Base-by-base conservation (phyloP, 1,140 invertebrate genomes). In the Drosophila parabipectinata region DNA sequence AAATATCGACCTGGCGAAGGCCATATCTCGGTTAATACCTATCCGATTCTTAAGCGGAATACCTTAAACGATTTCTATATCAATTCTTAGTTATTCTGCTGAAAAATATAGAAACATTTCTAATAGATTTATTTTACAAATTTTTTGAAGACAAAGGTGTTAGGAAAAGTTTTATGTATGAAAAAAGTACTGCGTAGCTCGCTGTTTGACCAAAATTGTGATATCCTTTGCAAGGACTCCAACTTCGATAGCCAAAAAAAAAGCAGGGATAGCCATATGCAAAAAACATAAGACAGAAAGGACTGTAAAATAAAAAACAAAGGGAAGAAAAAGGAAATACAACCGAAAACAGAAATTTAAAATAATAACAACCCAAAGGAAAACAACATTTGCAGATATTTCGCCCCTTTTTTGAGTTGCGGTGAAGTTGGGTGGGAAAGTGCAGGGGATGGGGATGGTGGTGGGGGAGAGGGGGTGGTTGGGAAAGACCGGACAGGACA, bases 281-380 rank as follows among this genome's bases (percentile, higher is more conserved):
- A 53, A 53, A 32, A 14, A 34, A 57, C 68, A 47, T 63, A 60
- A 63, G 59, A 68, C 15, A 14, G 14, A 44, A 18, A 34, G 10
- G 28, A 61, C 62, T 44, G 34, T 26, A 41, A 41, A 24, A 68
- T 18, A 61, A 53, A 76, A 47, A 69, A 60, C 56, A 59, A 68
- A 69, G 30, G 56, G 61, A 45, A 76, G 66, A 48, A 30, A 71
- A 54, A 69, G 66, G 71, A 73, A 48, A 30, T 39, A 55, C 26
- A 73, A 66, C 18, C 32, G 72, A 69, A 84, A 76, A 56, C 54
- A 63, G 52, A 78, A 88, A 79, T 82, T 79, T 82, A 75, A 87
- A 87, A 87, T 87, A 88, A 87, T 87, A 87, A 85, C 81, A 85
- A 88, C 83, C 79, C 83, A 87, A 87, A 88, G 83, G 83, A 87